A percentile compares a stretch with the other conserved stretches of the same genome.
phyloP scores from a whole-genome alignment of 2,797 vertebrate genomes.

The Uromys caudimaculatus region DNA sequence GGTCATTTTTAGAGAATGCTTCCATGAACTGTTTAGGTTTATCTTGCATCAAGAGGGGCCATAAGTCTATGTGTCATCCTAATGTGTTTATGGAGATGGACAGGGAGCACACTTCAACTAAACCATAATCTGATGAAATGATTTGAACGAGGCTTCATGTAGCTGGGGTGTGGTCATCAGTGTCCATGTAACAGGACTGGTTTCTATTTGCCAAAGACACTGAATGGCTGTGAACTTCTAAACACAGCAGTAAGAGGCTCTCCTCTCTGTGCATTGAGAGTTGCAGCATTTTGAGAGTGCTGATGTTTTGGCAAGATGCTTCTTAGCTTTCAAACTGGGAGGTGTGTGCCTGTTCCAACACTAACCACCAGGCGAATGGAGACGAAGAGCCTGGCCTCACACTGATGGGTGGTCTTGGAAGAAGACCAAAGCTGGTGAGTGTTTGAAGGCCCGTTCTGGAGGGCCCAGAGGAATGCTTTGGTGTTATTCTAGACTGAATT shows the following conservation, averaged over 20 bases:
- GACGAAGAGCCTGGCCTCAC: background rate
- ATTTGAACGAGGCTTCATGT: background rate
- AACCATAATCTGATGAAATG: background rate
- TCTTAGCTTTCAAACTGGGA: constrained; percentile 20
- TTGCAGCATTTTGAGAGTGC: background rate
- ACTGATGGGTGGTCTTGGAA: constrained; percentile 25
- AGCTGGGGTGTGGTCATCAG: background rate
- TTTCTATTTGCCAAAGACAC: background rate
- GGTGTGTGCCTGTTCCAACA: background rate
- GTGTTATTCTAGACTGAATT: background rate
- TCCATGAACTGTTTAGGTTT: background rate
- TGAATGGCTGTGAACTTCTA: background rate
- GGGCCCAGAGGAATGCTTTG: background rate
- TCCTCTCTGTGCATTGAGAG: background rate
- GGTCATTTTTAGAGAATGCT: background rate
- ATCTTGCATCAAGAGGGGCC: background rate
- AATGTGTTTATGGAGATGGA: background rate
- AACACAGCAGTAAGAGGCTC: background rate
- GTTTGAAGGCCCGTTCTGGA: background rate
- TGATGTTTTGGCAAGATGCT: background rate
- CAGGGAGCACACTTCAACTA: background rate
- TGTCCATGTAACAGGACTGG: background rate
- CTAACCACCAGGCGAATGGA: background rate
- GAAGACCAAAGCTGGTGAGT: background rate
- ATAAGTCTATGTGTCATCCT: background rate